Percentiles rank a stretch among this genome's conserved stretches.
These are phyloP conservation scores for Ostrea denselamellosa DNA, from an alignment of 1,140 invertebrate species.

Conservation along the genomic window DNA sequence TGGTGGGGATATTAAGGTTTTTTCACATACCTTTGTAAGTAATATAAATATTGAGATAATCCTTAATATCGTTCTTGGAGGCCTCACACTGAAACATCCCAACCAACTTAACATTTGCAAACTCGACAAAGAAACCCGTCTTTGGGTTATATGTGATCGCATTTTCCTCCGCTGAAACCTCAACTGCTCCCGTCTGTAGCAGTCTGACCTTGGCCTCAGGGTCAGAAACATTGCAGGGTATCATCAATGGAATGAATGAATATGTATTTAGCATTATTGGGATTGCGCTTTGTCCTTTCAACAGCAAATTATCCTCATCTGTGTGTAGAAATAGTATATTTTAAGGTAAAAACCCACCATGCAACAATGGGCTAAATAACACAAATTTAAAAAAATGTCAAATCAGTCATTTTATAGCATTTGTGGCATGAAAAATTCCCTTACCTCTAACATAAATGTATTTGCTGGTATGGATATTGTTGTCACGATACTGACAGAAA, in stretches of 20 bases:
- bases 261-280: not conserved
- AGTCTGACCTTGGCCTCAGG: constrained; percentile 59
- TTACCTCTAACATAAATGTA: constrained; percentile 60
- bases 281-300: not conserved
- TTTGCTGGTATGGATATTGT: constrained; percentile 43
- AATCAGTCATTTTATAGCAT: not conserved
- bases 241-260: not conserved
- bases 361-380: no score
- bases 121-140: constrained; percentile 59
- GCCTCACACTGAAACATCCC: constrained; percentile 58
- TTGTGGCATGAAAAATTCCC: not conserved
- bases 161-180: not conserved
- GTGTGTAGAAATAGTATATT: constrained; percentile 42
- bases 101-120: constrained; percentile 53
- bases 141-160: constrained; percentile 61
- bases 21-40: constrained; percentile 50
- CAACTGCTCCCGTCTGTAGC: constrained; percentile 27
- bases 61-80: constrained; percentile 24
- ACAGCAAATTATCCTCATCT: constrained; percentile 61
- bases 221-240: constrained; percentile 62
- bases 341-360: no score
- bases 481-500: constrained; percentile 54
- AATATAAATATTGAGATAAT: constrained; percentile 27
- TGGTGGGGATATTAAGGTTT: no score
- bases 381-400: not conserved